phyloP scores from a whole-genome alignment of 2,113 vertebrate species.

The Cairina moschata region DNA sequence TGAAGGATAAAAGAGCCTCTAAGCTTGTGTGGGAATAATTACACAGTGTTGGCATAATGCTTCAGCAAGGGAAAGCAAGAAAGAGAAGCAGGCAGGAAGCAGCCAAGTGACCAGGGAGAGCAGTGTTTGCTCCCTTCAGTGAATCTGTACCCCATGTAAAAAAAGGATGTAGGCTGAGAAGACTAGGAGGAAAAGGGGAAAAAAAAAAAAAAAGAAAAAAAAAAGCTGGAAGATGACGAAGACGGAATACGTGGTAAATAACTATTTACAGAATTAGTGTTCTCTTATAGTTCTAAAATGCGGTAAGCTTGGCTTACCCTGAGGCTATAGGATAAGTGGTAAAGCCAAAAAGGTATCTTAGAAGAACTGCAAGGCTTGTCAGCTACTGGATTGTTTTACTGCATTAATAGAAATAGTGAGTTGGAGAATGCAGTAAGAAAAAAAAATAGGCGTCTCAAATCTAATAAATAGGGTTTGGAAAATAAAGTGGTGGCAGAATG shows the following conservation, averaged over 20 bases:
- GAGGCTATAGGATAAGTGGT: neutral
- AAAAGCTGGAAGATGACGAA: neutral
- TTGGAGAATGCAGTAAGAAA: constrained; percentile 2
- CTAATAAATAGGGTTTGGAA: neutral
- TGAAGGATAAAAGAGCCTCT: neutral
- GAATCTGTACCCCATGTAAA: neutral
- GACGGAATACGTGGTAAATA: neutral
- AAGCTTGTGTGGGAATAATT: neutral
- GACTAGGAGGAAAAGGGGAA: neutral
- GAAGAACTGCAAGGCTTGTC: neutral
- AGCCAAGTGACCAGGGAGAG: neutral
- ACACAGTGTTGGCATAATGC: neutral
- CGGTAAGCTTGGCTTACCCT: neutral
- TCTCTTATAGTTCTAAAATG: neutral
- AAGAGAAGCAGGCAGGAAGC: neutral
- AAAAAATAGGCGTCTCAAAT: neutral
- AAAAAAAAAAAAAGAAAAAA: neutral
- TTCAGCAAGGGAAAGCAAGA: neutral
- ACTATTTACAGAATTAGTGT: neutral
- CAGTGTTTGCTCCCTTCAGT: neutral
- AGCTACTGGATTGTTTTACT: neutral
- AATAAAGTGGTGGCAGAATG: constrained; percentile 39
- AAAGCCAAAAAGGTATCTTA: neutral
- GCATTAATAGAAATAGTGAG: neutral
- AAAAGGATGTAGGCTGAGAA: neutral